Base-by-base conservation (phyloP, 1,140 invertebrate species). In the Pomacea maculata region DNA sequence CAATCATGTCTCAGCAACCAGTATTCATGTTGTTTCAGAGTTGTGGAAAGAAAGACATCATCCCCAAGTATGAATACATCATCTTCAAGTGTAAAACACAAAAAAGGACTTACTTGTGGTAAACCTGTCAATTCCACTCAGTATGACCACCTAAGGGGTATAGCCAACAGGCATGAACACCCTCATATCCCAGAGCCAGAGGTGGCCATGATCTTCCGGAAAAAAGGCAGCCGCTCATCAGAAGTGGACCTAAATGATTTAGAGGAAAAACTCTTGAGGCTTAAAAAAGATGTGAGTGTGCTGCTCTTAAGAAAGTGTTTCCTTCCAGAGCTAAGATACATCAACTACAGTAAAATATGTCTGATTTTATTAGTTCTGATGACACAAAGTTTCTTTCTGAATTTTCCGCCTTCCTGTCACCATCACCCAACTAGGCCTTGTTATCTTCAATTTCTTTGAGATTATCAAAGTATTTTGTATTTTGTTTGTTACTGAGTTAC, bases 61-160 rank as follows among this genome's bases (percentile, higher is more conserved):
- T 61, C 65, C 25, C 68, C 61, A 67, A 52, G 55, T 61, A 80
- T 25, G 79, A 80, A 54, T 6, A 34, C 21, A 5, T 64, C 78
- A 17, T 21, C 65, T 54, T 54, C 78, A 21, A 63, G 29, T 7
- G 67, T 21, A 78, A 82, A 80, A 34, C 75, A 70, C 79, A 52
- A 72, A 86, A 88, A 83, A 83, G 81, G 89, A 83, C 91, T 97
- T 79, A 95, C 96, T 86, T 97, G 96, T 92, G 96, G 96, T 6
- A 96, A 96, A 92, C 94, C 95, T 71, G 95, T 96, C 0, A 97
- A 97, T 91, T 95, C 95, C 88, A 96, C 96, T 17, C 95, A 95
- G 88, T 97, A 96, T 91, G 96, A 97, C 88, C 96, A 96, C 91
- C 92, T 97, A 73, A 94, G 95, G 71, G 96, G 82, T 54, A 94